phyloP scores from a whole-genome alignment of 2,888 invertebrate genomes.

The Belgica antarctica region DNA sequence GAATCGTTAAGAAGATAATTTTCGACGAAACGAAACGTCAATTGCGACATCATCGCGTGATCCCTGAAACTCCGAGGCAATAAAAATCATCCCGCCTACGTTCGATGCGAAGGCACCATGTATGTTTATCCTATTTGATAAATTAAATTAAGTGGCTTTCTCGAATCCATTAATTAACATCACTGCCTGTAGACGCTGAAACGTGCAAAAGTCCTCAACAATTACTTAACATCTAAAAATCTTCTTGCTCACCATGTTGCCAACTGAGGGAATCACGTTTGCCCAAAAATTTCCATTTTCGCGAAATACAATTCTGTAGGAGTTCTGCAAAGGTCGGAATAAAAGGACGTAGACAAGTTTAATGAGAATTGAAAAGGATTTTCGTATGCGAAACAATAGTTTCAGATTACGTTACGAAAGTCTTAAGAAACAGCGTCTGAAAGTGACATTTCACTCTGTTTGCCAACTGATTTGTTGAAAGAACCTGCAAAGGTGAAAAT shows the following conservation, averaged over 20 bases:
- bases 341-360: too few relatives aligned
- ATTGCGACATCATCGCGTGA: neutral
- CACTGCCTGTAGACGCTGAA: neutral
- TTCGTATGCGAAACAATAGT: neutral
- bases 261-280: neutral
- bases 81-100: neutral
- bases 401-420: neutral
- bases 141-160: conserved; percentile 16
- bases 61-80: neutral
- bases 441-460: neutral
- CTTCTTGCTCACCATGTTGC: neutral
- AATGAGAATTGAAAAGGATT: conserved; percentile 10
- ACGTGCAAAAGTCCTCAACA: conserved; percentile 20
- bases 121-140: too few relatives aligned
- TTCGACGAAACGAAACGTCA: neutral
- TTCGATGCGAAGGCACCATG: neutral
- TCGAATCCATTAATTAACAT: conserved; percentile 14
- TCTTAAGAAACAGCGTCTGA: conserved; percentile 1
- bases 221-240: neutral
- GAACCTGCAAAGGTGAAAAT: conserved; percentile 7
- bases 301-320: neutral
- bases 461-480: neutral
- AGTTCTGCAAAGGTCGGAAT: neutral
- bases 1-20: neutral
- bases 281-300: neutral